Conservation (phyloP, 2,888 invertebrate genomes). For the Nephrotoma guestfalica region DNA sequence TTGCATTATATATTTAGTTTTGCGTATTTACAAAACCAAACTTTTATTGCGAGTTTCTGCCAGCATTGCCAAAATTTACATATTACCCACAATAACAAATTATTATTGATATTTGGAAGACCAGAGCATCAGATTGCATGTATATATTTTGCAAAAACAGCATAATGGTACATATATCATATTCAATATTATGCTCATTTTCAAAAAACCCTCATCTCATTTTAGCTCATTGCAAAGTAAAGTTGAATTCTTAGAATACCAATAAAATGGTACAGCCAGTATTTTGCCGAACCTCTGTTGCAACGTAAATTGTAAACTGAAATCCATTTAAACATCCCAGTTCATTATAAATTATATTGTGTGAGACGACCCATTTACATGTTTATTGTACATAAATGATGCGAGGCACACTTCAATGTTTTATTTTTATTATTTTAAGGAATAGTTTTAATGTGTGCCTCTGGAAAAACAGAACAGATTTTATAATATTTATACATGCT, state of each 20-base stretch:
- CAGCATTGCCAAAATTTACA: not conserved
- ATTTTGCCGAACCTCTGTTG: not conserved
- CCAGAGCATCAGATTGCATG: not conserved
- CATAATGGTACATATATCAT: not conserved
- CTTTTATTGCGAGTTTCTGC: not conserved
- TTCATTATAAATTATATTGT: not conserved
- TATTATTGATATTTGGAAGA: not conserved
- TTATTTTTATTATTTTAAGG: not conserved
- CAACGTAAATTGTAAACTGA: not conserved
- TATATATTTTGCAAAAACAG: not conserved
- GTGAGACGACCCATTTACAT: not conserved
- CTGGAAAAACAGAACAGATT: slow-evolving; percentile 5
- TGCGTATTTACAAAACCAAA: not conserved
- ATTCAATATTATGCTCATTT: not conserved
- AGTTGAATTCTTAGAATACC: not conserved
- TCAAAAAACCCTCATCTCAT: not conserved
- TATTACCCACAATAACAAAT: not conserved
- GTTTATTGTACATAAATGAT: not conserved
- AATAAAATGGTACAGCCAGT: not conserved
- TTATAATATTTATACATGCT: not conserved
- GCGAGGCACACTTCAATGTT: slow-evolving; percentile 2
- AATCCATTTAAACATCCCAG: not conserved
- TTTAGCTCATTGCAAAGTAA: not conserved
- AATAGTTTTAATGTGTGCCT: slow-evolving; percentile 2
- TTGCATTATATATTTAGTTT: not conserved